A percentile compares a stretch with the other conserved stretches of the same genome.
Conservation (phyloP, 2,888 invertebrate species). For the Alsophila aescularia region DNA sequence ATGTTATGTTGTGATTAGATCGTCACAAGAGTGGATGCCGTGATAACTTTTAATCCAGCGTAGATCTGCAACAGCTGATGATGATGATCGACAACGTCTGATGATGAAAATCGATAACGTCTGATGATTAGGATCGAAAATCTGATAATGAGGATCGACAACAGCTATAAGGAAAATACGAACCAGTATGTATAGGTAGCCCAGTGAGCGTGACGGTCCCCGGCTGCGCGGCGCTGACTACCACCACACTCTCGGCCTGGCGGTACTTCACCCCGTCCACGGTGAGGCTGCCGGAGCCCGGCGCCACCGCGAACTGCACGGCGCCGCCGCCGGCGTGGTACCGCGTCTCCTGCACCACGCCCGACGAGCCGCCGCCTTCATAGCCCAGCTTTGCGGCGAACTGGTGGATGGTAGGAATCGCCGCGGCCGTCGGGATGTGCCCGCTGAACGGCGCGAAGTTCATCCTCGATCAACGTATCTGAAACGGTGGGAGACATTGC, state of each 20-base stretch:
- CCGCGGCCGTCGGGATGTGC: slow-evolving; percentile 89
- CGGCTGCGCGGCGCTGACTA: slow-evolving; percentile 80
- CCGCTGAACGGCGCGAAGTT: slow-evolving; percentile 94
- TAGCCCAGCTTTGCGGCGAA: slow-evolving; percentile 90
- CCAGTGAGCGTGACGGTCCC: slow-evolving; percentile 72
- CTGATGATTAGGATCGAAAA: no score
- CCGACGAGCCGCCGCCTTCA: slow-evolving; percentile 64
- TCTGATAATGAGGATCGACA: neutral
- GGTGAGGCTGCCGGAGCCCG: slow-evolving; percentile 51
- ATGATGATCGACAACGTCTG: no score
- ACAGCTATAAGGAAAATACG: slow-evolving; percentile 17
- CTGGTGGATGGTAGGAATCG: slow-evolving; percentile 92
- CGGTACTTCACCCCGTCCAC: slow-evolving; percentile 86
- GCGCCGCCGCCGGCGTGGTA: slow-evolving; percentile 63
- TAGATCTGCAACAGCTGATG: no score
- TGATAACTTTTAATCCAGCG: no score
- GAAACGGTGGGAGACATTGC: slow-evolving; percentile 52
- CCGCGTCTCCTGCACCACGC: slow-evolving; percentile 72
- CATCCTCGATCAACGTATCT: slow-evolving; percentile 80
- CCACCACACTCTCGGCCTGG: slow-evolving; percentile 80
- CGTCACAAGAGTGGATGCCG: no score
- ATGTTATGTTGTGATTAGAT: no score
- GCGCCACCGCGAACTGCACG: slow-evolving; percentile 71
- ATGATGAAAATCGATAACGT: no score
- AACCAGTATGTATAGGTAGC: slow-evolving; percentile 75